Percentiles rank a stretch among this genome's conserved stretches.
These are phyloP conservation scores for Himalopsyche japonica DNA, from an alignment of 2,888 invertebrate genomes.

Conservation along the genomic window DNA sequence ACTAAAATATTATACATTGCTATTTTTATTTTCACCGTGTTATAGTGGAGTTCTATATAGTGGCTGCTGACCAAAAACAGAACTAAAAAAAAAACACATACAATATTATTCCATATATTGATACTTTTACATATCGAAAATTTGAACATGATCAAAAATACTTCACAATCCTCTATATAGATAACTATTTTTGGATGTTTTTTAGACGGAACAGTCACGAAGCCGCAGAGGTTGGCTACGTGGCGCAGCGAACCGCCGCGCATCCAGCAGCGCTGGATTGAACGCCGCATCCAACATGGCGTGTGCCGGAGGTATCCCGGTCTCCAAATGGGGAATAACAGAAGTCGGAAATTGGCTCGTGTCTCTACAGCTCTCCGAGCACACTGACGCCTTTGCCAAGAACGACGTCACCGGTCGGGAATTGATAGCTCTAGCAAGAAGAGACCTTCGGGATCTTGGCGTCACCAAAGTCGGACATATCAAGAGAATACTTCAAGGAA, in stretches of 20 bases:
- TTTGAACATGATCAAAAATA: no score
- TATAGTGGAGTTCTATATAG: no score
- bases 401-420: conserved; percentile 93
- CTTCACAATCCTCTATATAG: no score
- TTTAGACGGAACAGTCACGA: conserved; percentile 17
- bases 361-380: conserved; percentile 84
- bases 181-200: no score
- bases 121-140: no score
- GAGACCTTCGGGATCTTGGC: conserved; percentile 88
- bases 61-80: no score
- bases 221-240: conserved; percentile 46
- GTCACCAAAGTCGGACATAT: conserved; percentile 95
- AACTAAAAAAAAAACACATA: no score
- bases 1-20: no score
- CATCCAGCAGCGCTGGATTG: conserved; percentile 42
- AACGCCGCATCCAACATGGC: conserved; percentile 44
- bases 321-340: conserved; percentile 75
- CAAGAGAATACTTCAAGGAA: conserved; percentile 90
- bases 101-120: no score
- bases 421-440: conserved; percentile 79
- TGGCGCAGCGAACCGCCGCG: conserved; percentile 51
- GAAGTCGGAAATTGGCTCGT: conserved; percentile 93
- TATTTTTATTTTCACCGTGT: no score
- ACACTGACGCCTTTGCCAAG: conserved; percentile 84
- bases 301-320: conserved; percentile 46